Percentiles rank a stretch among this genome's conserved stretches.
Conservation (phyloP, 2,888 invertebrate species). For the Leptopilina myrica region DNA sequence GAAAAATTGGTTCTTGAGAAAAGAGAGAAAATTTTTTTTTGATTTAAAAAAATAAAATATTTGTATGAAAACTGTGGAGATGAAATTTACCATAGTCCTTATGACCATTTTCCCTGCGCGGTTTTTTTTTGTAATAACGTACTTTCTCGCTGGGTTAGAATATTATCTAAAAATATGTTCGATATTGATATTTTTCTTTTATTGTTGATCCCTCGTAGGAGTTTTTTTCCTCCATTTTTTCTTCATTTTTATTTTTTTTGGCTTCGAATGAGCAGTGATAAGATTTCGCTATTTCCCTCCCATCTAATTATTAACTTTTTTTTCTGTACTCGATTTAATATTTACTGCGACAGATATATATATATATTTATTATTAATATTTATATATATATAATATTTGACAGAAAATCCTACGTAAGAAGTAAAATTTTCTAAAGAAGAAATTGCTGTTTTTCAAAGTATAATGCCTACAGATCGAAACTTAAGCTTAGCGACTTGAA, state of each 20-base stretch:
- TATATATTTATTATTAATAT: constrained; percentile 8
- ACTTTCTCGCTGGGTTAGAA: constrained; percentile 61
- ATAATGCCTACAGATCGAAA: constrained; percentile 37
- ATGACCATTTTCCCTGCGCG: not conserved
- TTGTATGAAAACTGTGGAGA: not conserved
- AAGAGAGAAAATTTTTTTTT: too few species aligned
- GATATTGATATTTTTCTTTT: constrained; percentile 69
- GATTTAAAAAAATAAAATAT: too few species aligned
- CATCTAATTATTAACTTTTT: not conserved
- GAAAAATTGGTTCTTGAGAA: too few species aligned
- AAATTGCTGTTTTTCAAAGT: constrained; percentile 20
- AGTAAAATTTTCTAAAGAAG: not conserved
- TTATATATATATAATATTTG: not conserved
- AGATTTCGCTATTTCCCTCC: constrained; percentile 55
- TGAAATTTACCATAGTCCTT: not conserved
- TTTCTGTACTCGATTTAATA: constrained; percentile 17
- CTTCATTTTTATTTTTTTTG: constrained; percentile 58
- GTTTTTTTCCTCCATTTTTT: constrained; percentile 42
- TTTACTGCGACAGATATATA: constrained; percentile 28
- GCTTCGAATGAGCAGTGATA: constrained; percentile 66
- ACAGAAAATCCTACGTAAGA: constrained; percentile 4
- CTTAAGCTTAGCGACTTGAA: constrained; percentile 45
- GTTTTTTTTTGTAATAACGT: constrained; percentile 8
- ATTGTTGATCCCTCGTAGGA: constrained; percentile 73
- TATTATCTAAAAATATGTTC: constrained; percentile 74